Evolutionary conservation across 1,140 invertebrate genomes (phyloP), one percentile per base, ranked within the genome.

Genomic region (Lucilia sericata): DNA sequence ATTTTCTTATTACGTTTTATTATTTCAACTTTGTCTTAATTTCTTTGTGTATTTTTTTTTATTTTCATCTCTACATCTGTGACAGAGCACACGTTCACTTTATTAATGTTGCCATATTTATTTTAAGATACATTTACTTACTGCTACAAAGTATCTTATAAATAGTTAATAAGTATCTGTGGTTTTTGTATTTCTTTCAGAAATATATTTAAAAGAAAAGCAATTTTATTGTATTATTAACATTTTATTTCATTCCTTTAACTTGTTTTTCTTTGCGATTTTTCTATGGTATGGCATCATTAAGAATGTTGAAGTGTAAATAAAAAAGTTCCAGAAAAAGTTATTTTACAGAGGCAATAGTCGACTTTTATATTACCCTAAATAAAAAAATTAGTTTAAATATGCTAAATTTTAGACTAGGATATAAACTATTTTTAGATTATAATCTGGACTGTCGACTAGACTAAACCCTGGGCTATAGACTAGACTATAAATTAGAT

Each of bases 1-100:
- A 34, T 80, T 80, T 80, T 49, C 42, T 12, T 80, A 36, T 49
- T 80, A 2, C 19, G 10, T 49, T 80, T 80, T 21, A 70, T 25
- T 19, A 21, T 70, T 30, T 30, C 3, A 30, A 19, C n/a, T 21
- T 70, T 70, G 10, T 70, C 2, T 70, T 21, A 9, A 2, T 21
- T 70, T 21, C 8, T 17, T 70, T 21, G n/a, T 70, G 19, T 60
- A 0, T 14, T 60, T 13, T 14, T 60, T 60, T n/a, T n/a, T n/a
- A n/a, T n/a, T n/a, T n/a, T n/a, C 25, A 30, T 30, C 55, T n/a
- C 13, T 60, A 60, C 55, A 17, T 60, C n/a, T 60, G 19, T 9
- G 65, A 10, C n/a, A 12, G n/a, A 21, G n/a, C 3, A 25, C 19
- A 70, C 65, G 65, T 70, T 70, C 19, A 70, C n/a, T n/a, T 70